Evolutionary conservation across 2,797 vertebrate genomes (phyloP).

Genomic region (Leptatherina wallacei): DNA sequence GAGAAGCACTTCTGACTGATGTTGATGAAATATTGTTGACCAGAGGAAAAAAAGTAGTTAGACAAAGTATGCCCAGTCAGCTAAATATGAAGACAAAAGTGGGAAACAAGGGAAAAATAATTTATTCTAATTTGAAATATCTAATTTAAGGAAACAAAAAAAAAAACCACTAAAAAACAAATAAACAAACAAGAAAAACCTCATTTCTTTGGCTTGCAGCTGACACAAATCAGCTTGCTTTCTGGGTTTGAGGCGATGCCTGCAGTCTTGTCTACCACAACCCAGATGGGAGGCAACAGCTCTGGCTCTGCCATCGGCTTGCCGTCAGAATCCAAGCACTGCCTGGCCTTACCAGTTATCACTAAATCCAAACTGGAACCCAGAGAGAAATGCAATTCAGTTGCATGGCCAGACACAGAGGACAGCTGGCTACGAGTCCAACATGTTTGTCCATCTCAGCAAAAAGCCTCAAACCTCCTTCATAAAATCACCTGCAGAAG

Average conservation of each 20-base stretch:
- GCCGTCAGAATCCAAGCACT: slow-evolving; percentile 63
- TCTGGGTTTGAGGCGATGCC: slow-evolving; percentile 30
- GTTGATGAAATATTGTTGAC: not conserved
- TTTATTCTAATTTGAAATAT: too few species aligned
- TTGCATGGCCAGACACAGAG: slow-evolving; percentile 51
- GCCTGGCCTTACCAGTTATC: slow-evolving; percentile 71
- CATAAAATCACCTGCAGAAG: slow-evolving; percentile 17
- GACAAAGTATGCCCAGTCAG: not conserved
- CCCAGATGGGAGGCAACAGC: slow-evolving; percentile 75
- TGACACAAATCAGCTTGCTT: slow-evolving; percentile 15
- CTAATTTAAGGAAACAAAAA: not conserved
- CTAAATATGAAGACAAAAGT: not conserved
- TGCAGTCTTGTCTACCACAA: slow-evolving; percentile 49
- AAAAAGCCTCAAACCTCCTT: slow-evolving; percentile 36
- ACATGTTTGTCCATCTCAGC: slow-evolving; percentile 30
- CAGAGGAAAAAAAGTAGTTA: not conserved
- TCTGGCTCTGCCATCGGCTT: slow-evolving; percentile 55
- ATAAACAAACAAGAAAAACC: not conserved
- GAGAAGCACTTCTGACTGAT: not conserved
- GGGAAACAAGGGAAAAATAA: not conserved
- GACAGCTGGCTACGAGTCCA: slow-evolving; percentile 52
- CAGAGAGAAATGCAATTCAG: slow-evolving; percentile 69
- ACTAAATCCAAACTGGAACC: slow-evolving; percentile 76
- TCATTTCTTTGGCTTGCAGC: not conserved
- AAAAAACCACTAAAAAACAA: too few species aligned